A percentile compares a stretch with the other conserved stretches of the same genome.
phyloP scores from a whole-genome alignment of 2,797 vertebrate species.

The Gobio occitaniae region DNA sequence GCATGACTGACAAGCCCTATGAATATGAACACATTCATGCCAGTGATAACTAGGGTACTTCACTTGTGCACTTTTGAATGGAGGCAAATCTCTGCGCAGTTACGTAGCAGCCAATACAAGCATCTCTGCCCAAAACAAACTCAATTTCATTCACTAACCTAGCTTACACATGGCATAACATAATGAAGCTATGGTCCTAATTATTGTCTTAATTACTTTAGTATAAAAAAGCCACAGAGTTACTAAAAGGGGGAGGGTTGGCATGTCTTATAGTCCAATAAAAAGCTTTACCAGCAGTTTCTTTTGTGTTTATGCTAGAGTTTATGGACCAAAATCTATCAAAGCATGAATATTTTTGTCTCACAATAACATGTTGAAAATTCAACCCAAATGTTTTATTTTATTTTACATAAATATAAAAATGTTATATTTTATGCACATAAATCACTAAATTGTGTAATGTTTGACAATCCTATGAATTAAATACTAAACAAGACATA shows the following conservation, averaged over 20 bases:
- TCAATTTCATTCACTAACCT: neutral
- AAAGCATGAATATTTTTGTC: neutral
- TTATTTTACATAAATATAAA: no score
- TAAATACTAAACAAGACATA: no score
- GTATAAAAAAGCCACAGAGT: neutral
- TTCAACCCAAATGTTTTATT: no score
- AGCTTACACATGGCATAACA: neutral
- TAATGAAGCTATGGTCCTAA: neutral
- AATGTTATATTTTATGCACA: no score
- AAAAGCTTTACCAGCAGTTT: neutral
- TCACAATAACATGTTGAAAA: neutral
- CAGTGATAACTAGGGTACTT: neutral
- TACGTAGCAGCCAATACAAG: neutral
- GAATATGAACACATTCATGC: neutral
- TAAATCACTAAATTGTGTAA: no score
- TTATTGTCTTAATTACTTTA: neutral
- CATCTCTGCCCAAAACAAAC: neutral
- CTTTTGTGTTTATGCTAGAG: neutral
- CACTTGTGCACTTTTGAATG: neutral
- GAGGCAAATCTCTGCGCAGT: neutral
- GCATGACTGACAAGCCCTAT: constrained; percentile 5
- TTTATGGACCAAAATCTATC: neutral
- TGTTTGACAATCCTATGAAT: no score
- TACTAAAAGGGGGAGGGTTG: no score
- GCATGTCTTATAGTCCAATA: neutral